These are phyloP conservation scores for Phyllostomus hastatus DNA, from an alignment of 2,113 vertebrate genomes.

Conservation along the genomic window DNA sequence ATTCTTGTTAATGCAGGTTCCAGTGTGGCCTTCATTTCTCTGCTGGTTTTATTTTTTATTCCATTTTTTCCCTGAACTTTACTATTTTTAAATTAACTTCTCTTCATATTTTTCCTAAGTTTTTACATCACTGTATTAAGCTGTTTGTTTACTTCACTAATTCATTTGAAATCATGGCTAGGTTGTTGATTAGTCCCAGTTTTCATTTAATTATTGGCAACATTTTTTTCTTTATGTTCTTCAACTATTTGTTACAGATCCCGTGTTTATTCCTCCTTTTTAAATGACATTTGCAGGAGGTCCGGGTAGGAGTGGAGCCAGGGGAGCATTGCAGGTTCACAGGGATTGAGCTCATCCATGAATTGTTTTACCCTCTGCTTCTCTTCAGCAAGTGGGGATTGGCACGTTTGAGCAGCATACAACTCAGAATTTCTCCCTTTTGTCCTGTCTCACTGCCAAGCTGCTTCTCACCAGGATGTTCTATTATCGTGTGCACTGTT, in stretches of 20 bases:
- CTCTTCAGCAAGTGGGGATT: neutral
- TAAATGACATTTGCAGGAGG: neutral
- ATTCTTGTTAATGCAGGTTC: neutral
- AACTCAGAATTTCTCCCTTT: neutral
- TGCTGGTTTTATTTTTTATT: slow-evolving; percentile 8
- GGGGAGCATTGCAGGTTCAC: neutral
- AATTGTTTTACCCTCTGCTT: neutral
- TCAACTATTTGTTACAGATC: neutral
- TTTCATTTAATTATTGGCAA: neutral
- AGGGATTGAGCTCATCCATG: neutral
- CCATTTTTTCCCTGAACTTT: neutral
- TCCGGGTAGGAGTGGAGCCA: neutral
- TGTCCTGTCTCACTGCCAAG: neutral
- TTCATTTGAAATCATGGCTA: neutral
- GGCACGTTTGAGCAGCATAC: neutral
- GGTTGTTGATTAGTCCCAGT: neutral
- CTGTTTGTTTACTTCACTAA: neutral
- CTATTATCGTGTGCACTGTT: neutral
- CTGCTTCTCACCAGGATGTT: neutral
- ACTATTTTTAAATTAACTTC: neutral
- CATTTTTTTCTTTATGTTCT: neutral
- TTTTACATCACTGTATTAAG: neutral
- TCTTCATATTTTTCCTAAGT: neutral
- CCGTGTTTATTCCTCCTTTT: neutral
- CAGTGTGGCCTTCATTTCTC: neutral